A percentile compares a stretch with the other conserved stretches of the same genome.
Conservation (phyloP, 2,113 vertebrate species). For the Eurypyga helias region DNA sequence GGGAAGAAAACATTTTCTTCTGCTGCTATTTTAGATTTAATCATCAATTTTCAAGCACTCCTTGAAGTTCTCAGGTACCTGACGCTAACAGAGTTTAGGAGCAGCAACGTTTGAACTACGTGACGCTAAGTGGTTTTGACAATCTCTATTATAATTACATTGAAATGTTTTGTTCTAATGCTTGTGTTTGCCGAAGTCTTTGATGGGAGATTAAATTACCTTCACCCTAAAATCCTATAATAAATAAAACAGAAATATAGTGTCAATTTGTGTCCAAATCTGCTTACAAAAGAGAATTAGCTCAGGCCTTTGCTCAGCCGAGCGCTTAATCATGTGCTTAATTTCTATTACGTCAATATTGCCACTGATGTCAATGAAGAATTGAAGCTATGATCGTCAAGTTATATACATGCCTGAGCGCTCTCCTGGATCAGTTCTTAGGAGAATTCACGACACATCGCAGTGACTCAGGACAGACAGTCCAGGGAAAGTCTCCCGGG, state of each 20-base stretch:
- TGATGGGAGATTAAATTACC: constrained; percentile 63
- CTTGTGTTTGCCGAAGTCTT: constrained; percentile 34
- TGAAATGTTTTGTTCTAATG: constrained; percentile 42
- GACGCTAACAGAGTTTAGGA: neutral
- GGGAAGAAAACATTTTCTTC: neutral
- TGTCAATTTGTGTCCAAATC: constrained; percentile 50
- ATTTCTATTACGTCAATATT: constrained; percentile 38
- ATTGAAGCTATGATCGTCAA: neutral
- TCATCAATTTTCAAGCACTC: neutral
- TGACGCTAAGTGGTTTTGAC: constrained; percentile 16
- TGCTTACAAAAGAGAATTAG: constrained; percentile 58
- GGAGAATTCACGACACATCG: neutral
- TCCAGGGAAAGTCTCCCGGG: neutral
- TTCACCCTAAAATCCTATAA: constrained; percentile 17
- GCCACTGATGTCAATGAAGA: constrained; percentile 34
- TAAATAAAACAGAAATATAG: constrained; percentile 54
- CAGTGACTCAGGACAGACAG: neutral
- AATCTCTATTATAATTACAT: constrained; percentile 48
- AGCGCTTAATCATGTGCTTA: constrained; percentile 25
- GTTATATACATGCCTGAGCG: neutral
- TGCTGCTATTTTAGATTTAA: neutral
- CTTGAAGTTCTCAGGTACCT: neutral
- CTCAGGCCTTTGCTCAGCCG: constrained; percentile 1
- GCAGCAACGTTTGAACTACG: neutral
- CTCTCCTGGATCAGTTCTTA: neutral